These are phyloP conservation scores for Henicopernis longicauda DNA, from an alignment of 2,113 vertebrate genomes.

Conservation along the genomic window DNA sequence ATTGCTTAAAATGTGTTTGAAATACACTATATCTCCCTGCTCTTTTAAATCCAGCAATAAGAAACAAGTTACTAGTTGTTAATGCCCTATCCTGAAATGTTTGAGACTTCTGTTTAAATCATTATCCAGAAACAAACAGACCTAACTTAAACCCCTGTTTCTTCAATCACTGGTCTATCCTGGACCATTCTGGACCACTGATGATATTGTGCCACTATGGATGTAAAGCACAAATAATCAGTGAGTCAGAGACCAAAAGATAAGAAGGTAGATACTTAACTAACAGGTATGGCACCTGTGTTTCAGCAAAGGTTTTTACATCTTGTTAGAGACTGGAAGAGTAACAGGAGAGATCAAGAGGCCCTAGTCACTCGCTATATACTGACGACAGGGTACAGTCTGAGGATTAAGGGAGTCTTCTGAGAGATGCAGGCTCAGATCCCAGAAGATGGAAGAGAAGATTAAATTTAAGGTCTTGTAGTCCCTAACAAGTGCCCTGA, in stretches of 20 bases:
- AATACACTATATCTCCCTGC: not conserved
- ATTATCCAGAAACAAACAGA: not conserved
- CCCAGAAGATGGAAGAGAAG: not conserved
- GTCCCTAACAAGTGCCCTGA: not conserved
- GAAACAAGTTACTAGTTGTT: not conserved
- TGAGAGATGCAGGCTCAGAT: not conserved
- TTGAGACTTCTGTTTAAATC: not conserved
- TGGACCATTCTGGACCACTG: not conserved
- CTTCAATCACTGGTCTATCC: not conserved
- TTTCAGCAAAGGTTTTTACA: not conserved
- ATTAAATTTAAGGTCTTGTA: not conserved
- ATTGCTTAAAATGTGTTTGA: not conserved
- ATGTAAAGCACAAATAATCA: not conserved
- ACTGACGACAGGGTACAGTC: rapidly evolving
- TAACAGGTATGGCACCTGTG: not conserved
- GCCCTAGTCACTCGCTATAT: not conserved
- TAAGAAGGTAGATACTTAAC: not conserved
- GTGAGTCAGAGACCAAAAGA: not conserved
- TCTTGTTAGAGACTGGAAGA: not conserved
- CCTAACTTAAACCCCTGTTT: not conserved
- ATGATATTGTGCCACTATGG: not conserved
- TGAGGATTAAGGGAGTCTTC: not conserved
- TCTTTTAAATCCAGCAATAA: not conserved
- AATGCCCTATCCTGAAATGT: not conserved
- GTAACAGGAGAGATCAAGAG: not conserved